Evolutionary conservation across 2,113 vertebrate genomes (phyloP), one percentile per base, ranked within the genome.

Genomic region (Eubucco bourcierii): DNA sequence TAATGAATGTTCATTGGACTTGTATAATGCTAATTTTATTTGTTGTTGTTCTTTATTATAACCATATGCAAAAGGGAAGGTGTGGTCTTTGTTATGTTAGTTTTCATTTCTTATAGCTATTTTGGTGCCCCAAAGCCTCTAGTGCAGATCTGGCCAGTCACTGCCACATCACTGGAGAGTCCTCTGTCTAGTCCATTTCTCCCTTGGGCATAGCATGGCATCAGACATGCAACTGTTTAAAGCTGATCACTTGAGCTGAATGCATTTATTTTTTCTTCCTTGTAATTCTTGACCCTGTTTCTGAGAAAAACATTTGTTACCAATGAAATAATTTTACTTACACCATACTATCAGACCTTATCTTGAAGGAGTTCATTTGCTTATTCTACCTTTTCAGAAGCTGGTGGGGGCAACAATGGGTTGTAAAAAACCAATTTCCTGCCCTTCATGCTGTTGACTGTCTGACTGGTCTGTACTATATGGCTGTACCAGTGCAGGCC

Each of bases 371-470:
- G 25, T 75, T 67, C 3, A 4, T 56, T 91, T 74, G 24, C 76
- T 85, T 83, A 14, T 61, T 91, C 71, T 67, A 58, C 47, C 25
- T 68, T 58, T 61, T 73, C 67, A 87, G 64, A 80, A 89, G 31
- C 24, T 1, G 1, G 23, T 65, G 37, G 23, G 39, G 52, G 71
- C 47, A 90, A 93, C 65, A 92, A 52, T 75, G 61, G 47, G 37
- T 39, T 91, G 82, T 80, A 89, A 92, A 95, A 92, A 86, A 14
- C 5, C 15, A 19, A 8, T 80, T 93, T 95, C 91, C 87, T 87
- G 75, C 17, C 33, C 59, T 44, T 61, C 2, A 11, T 72, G 37
- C 66, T 41, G 52, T 15, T 1, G 6, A 13, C 25, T 50, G 37
- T 6, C 46, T 59, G 86, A n/a, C n/a, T 25, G 37, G 24, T 84